Evolutionary conservation across 2,113 vertebrate genomes (phyloP), one percentile per base, ranked within the genome.

Genomic region (Sinocyclocheilus anshuiensis): DNA sequence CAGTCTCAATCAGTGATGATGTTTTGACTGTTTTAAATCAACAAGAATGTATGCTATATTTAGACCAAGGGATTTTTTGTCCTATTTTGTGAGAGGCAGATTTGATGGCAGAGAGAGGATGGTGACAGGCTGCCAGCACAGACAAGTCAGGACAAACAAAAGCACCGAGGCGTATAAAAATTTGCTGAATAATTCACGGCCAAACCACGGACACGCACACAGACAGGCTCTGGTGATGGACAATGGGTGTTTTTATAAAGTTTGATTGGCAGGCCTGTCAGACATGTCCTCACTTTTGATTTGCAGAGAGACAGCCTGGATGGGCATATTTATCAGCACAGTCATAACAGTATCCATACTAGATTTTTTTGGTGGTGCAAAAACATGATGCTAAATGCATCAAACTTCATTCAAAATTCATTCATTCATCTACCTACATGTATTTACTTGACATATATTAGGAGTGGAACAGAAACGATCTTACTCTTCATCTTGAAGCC

Each of bases 401-500:
- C 0, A 53, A 24, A 63, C 22, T 61, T 22, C 9, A 53, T 50
- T 39, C 0, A 53, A 18, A 74, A 13, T 61, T 22, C 5, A 53
- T 53, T 45, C 11, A 45, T 45, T 45, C 2, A 45, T 45, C 42
- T 42, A 42, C 7, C 42, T 42, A 42, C 8, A 42, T 42, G 6
- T 39, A 39, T 39, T 39, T 39, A 39, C 39, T 39, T 39, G 0
- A 36, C 20, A 50, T 74, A 24, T 8, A 42, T 5, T 36, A n/a
- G 9, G 48, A 71, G 11, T 6, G 9, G 4, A 22, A 67, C 15
- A 20, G 15, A 3, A 72, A 77, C 61, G 4, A n/a, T 65, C 29
- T 7, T 91, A 98, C 97, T 98, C 97, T 90, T 98, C 97, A 5
- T 98, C 97, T 91, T 96, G 96, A 85, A 98, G 94, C 24, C 90